phyloP scores from a whole-genome alignment of 1,140 invertebrate species.

The Colletes latitarsis region DNA sequence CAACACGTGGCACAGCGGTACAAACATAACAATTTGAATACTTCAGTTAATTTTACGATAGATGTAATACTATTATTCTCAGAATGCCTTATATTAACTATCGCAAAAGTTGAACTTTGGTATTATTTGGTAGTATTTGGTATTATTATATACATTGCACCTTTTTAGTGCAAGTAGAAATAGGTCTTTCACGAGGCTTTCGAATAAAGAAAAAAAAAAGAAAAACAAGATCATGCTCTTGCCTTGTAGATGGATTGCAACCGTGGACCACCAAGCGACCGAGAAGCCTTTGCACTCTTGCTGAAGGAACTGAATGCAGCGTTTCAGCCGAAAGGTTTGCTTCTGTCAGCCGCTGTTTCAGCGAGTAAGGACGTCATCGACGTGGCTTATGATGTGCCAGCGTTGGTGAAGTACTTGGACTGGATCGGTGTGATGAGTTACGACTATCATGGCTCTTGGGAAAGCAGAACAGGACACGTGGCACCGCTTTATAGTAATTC shows the following conservation, averaged over 20 bases:
- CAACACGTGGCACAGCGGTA: no score
- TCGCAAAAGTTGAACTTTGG: no score
- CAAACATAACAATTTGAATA: no score
- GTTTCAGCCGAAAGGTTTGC: slow-evolving; percentile 85
- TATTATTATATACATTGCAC: no score
- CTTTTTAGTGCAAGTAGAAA: no score
- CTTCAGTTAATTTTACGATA: no score
- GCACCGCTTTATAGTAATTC: slow-evolving; percentile 87
- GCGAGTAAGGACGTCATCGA: slow-evolving; percentile 94
- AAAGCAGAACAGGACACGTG: slow-evolving; percentile 89
- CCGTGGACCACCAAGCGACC: slow-evolving; percentile 88
- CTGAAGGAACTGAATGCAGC: slow-evolving; percentile 89
- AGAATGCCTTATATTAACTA: no score
- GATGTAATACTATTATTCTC: no score
- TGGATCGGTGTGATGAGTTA: slow-evolving; percentile 94
- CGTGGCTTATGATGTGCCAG: slow-evolving; percentile 88
- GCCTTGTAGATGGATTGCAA: slow-evolving; percentile 86
- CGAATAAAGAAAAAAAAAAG: no score
- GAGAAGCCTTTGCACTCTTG: slow-evolving; percentile 88
- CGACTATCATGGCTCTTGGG: slow-evolving; percentile 94
- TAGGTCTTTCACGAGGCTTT: no score
- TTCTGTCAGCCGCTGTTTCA: slow-evolving; percentile 91
- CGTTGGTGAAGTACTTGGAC: slow-evolving; percentile 86
- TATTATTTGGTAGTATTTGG: no score
- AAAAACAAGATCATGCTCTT: no score